Evolutionary conservation across 2,113 vertebrate genomes (phyloP).

Genomic region (Xiphophorus maculatus): DNA sequence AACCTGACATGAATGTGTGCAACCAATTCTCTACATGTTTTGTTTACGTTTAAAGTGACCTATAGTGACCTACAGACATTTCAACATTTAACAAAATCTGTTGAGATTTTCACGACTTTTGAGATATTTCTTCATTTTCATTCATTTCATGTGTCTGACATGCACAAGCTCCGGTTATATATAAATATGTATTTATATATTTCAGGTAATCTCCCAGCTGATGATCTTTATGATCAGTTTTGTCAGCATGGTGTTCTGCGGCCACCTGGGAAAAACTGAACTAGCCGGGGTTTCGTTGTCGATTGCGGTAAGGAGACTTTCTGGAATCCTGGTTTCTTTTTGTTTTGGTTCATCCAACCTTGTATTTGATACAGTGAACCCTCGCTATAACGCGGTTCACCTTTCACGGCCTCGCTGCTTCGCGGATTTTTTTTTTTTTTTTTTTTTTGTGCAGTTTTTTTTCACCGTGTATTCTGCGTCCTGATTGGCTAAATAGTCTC

Average conservation of each 20-base stretch:
- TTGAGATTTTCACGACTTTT: neutral
- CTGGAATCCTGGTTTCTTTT: neutral
- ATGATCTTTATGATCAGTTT: conserved; percentile 89
- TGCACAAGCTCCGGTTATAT: neutral
- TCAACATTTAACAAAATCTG: neutral
- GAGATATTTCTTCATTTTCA: neutral
- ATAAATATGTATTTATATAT: neutral
- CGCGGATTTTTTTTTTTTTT: no score
- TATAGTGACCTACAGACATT: no score
- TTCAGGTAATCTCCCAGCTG: conserved; percentile 86
- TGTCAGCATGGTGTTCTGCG: conserved; percentile 92
- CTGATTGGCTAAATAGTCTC: no score
- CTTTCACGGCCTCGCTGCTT: no score
- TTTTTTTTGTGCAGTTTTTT: no score
- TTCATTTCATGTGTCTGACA: neutral
- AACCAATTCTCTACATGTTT: no score
- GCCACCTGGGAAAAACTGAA: conserved; percentile 83
- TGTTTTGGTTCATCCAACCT: neutral
- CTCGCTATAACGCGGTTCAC: no score
- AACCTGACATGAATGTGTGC: no score
- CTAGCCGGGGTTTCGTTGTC: conserved; percentile 55
- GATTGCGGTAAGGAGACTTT: conserved; percentile 44
- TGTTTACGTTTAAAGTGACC: no score
- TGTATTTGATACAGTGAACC: neutral
- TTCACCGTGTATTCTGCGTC: no score